A percentile compares a stretch with the other conserved stretches of the same genome.
Conservation (phyloP, 2,797 vertebrate species). For the Crypturellus tataupa region DNA sequence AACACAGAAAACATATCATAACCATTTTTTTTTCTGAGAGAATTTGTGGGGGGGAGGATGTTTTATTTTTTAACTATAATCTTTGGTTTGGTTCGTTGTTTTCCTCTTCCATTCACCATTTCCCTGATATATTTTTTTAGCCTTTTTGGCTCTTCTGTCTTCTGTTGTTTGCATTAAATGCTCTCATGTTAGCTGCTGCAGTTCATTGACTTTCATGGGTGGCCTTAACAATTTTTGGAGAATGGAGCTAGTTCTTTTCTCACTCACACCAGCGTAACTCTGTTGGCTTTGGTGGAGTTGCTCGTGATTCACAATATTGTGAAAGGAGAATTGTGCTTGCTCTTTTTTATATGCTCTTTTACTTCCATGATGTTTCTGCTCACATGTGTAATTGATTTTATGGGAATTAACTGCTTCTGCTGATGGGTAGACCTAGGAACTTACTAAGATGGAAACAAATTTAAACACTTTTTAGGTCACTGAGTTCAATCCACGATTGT, state of each 20-base stretch:
- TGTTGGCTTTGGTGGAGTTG: constrained; percentile 22
- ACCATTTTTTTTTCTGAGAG: background rate
- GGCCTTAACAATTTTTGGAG: constrained; percentile 44
- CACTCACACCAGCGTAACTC: constrained; percentile 30
- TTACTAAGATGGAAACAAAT: constrained; percentile 30
- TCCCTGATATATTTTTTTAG: background rate
- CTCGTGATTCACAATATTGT: constrained; percentile 23
- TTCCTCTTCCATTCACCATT: background rate
- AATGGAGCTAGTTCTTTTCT: constrained; percentile 45
- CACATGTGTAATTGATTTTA: constrained; percentile 57
- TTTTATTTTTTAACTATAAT: background rate
- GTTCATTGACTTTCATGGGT: constrained; percentile 59
- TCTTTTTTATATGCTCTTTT: constrained; percentile 51
- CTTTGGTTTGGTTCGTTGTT: background rate
- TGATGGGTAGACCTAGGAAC: constrained; percentile 13
- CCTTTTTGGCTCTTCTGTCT: background rate
- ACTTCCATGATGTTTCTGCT: constrained; percentile 23
- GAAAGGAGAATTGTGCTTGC: constrained; percentile 30
- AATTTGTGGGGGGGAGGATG: background rate
- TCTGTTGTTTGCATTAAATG: constrained; percentile 20
- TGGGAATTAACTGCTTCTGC: constrained; percentile 17
- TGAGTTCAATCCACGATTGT: constrained; percentile 22
- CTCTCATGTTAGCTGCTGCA: constrained; percentile 37
- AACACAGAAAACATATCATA: background rate
- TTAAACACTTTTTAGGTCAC: constrained; percentile 36